Evolutionary conservation across 2,113 vertebrate species (phyloP).

Genomic region (Leiothrix lutea): DNA sequence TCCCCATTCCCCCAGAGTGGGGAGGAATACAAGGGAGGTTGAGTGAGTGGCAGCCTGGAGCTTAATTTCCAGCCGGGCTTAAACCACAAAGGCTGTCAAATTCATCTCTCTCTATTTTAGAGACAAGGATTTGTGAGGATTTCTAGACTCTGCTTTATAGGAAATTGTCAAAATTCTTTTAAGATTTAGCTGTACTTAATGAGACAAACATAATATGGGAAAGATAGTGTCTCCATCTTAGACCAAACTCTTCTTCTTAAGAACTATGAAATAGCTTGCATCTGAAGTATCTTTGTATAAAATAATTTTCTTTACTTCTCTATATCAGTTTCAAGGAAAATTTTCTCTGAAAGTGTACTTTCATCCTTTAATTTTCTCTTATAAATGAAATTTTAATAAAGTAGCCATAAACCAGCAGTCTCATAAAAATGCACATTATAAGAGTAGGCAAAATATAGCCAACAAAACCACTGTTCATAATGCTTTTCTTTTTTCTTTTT

Average conservation of each 20-base stretch:
- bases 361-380: neutral
- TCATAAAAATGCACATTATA: neutral
- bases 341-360: neutral
- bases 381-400: neutral
- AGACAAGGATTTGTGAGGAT: neutral
- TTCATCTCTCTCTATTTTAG: neutral
- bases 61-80: neutral
- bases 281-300: neutral
- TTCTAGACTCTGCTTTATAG: neutral
- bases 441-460: neutral
- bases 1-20: neutral
- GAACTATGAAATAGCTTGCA: neutral
- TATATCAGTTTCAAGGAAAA: neutral
- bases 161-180: neutral
- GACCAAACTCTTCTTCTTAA: neutral
- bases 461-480: neutral
- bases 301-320: neutral
- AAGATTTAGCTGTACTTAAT: neutral
- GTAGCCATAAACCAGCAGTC: neutral
- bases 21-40: neutral
- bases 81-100: neutral
- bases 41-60: rapidly evolving
- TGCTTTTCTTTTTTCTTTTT: neutral
- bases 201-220: neutral
- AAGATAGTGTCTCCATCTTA: neutral